A percentile compares a stretch with the other conserved stretches of the same genome.
phyloP scores from a whole-genome alignment of 2,797 vertebrate species.

The Anabacerthia variegaticeps region DNA sequence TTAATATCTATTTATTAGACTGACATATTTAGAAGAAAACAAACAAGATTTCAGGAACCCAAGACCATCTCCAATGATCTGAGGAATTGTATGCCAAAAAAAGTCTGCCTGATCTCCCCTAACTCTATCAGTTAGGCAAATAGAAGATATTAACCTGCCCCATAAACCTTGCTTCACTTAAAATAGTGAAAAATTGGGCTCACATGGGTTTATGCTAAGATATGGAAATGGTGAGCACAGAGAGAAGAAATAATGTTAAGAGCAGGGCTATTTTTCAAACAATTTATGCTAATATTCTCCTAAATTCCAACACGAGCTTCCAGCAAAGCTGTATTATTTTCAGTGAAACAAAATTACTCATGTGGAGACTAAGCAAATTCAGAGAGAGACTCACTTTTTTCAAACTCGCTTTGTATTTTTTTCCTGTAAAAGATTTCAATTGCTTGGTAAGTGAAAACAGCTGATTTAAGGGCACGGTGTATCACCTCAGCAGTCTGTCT shows the following conservation, averaged over 20 bases:
- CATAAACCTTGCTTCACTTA: background rate
- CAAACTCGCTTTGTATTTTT: background rate
- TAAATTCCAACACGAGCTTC: conserved; percentile 14
- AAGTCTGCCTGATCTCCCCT: background rate
- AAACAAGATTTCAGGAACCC: background rate
- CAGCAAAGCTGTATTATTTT: conserved; percentile 25
- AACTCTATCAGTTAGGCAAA: background rate
- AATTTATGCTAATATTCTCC: conserved; percentile 33
- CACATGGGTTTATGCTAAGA: background rate
- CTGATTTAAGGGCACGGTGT: conserved; percentile 2
- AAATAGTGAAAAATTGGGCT: conserved; percentile 1
- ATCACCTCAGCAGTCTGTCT: background rate
- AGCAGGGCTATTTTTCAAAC: conserved; percentile 17
- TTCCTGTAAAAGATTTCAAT: background rate
- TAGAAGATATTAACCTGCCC: background rate
- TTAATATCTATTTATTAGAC: background rate
- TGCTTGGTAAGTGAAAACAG: background rate
- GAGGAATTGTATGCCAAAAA: background rate
- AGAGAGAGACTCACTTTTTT: background rate
- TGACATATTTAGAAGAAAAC: background rate
- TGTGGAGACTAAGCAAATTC: conserved; percentile 28
- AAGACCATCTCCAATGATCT: background rate
- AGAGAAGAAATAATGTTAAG: conserved; percentile 38
- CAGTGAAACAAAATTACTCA: conserved; percentile 40
- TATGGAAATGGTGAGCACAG: background rate